Base-by-base conservation (phyloP, 2,113 vertebrate species). In the Gallinago media region DNA sequence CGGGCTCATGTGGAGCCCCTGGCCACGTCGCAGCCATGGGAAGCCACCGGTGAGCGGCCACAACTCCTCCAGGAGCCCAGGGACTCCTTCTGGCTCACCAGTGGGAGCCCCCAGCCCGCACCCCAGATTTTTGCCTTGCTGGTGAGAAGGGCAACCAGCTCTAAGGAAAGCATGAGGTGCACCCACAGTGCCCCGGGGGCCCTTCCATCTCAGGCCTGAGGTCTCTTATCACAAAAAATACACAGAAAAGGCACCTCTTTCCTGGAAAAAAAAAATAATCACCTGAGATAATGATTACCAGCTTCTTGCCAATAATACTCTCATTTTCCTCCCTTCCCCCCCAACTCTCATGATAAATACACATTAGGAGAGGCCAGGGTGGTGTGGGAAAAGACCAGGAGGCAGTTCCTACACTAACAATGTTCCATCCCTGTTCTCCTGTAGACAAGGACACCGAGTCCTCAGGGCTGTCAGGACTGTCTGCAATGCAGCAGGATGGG, bases 11-110 rank as follows among this genome's bases (percentile, higher is more conserved):
- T 1, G 1, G 61, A 29, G 25, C 19, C 22, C 36, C 38, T 3
- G 1, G n/a, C 29, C 58, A 3, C 0, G 2, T n/a, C 6, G 4
- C 12, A 25, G 50, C 40, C 7, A 1, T 4, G 6, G 8, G 49
- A 34, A 47, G 63, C 46, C 3, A 2, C 38, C 6, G 2, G 58
- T 8, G 63, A 65, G 34, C 50, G 42, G 62, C 50, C 50, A 17
- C 38, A 38, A 40, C 74, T 65, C 68, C 50, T 7, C n/a, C 5
- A 6, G 77, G n/a, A 79, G 50, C 34, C 59, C 2, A 2, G 21
- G 22, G 25, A 23, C 2, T 4, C 34, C 38, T 8, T 19, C 19
- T 12, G 14, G 25, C 49, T 73, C 1, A 0, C 47, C 9, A 32
- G 7, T 36, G 42, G 61, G 40, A 47, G 36, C 31, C 55, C 42